These are phyloP conservation scores for Naso thynnoides DNA, from an alignment of 2,797 vertebrate genomes.

Conservation along the genomic window DNA sequence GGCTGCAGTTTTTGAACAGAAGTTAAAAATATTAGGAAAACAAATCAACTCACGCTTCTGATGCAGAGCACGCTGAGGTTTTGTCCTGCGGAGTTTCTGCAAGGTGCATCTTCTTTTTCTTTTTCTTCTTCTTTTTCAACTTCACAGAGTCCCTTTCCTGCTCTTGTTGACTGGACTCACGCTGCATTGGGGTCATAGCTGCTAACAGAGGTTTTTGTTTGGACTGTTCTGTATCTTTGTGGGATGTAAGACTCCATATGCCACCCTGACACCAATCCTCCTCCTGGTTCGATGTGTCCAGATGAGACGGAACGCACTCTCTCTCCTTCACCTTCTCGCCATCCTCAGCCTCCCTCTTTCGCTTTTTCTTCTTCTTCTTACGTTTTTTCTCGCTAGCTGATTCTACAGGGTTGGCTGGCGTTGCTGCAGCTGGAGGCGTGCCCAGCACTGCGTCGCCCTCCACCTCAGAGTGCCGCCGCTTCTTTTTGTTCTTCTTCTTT, in stretches of 20 bases:
- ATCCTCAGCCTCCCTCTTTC: slow-evolving; percentile 62
- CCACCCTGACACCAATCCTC: slow-evolving; percentile 86
- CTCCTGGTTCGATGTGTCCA: slow-evolving; percentile 70
- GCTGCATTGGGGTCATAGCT: background rate
- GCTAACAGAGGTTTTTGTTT: slow-evolving; percentile 30
- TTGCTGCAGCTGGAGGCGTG: background rate
- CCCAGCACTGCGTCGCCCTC: slow-evolving; percentile 44
- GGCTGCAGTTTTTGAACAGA: background rate
- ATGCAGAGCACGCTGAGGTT: slow-evolving; percentile 1
- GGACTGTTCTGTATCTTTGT: slow-evolving; percentile 28
- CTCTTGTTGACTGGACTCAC: slow-evolving; percentile 23
- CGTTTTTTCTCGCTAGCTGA: slow-evolving; percentile 52
- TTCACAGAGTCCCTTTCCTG: slow-evolving; percentile 43
- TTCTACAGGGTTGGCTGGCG: slow-evolving; percentile 15
- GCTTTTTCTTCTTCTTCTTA: slow-evolving; percentile 81
- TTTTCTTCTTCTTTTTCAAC: slow-evolving; percentile 77
- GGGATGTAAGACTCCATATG: slow-evolving; percentile 75
- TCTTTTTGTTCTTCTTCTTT: slow-evolving; percentile 84
- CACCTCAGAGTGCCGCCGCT: slow-evolving; percentile 75
- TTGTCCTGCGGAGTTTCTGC: slow-evolving; percentile 55
- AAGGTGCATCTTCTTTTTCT: slow-evolving; percentile 62
- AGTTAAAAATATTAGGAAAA: background rate
- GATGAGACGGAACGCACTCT: slow-evolving; percentile 62
- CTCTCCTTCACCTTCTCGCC: slow-evolving; percentile 6
- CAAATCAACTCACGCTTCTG: slow-evolving; percentile 69